Conservation (phyloP, 2,797 vertebrate genomes). For the Myripristis jacobus region DNA sequence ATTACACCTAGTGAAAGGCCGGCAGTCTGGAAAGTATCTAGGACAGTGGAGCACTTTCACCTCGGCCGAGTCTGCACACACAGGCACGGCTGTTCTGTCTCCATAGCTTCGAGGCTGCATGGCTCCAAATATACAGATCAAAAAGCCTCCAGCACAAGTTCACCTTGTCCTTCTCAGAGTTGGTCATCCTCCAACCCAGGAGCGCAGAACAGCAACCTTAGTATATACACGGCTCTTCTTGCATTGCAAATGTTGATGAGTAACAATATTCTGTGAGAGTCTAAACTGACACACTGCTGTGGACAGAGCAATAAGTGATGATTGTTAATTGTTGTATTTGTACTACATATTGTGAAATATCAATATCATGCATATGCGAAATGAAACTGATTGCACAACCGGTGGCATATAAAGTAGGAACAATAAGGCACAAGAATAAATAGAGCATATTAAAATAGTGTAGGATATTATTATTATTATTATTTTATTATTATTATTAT, state of each 20-base stretch:
- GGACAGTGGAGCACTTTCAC: constrained; percentile 67
- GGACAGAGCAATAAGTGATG: constrained; percentile 11
- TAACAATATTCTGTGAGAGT: constrained; percentile 57
- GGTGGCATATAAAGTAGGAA: constrained; percentile 25
- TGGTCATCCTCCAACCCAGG: constrained; percentile 17
- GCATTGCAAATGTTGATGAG: constrained; percentile 59
- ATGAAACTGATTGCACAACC: constrained; percentile 15
- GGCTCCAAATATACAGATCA: constrained; percentile 70
- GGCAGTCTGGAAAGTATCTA: constrained; percentile 50
- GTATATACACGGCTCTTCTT: constrained; percentile 25
- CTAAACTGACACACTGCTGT: not conserved
- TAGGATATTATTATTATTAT: too few species aligned
- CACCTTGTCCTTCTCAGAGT: constrained; percentile 62
- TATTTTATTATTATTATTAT: constrained; percentile 9
- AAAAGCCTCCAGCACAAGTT: constrained; percentile 70
- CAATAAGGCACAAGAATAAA: constrained; percentile 23
- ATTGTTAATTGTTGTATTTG: constrained; percentile 13
- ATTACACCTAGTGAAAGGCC: constrained; percentile 38
- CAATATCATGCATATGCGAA: constrained; percentile 22
- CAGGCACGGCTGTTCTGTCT: constrained; percentile 69
- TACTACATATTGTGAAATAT: constrained; percentile 7
- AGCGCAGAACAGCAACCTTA: constrained; percentile 29
- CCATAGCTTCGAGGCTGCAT: constrained; percentile 42
- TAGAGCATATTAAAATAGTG: not conserved
- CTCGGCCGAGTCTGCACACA: constrained; percentile 51